phyloP scores from a whole-genome alignment of 2,113 vertebrate species.

The Bos indicus region DNA sequence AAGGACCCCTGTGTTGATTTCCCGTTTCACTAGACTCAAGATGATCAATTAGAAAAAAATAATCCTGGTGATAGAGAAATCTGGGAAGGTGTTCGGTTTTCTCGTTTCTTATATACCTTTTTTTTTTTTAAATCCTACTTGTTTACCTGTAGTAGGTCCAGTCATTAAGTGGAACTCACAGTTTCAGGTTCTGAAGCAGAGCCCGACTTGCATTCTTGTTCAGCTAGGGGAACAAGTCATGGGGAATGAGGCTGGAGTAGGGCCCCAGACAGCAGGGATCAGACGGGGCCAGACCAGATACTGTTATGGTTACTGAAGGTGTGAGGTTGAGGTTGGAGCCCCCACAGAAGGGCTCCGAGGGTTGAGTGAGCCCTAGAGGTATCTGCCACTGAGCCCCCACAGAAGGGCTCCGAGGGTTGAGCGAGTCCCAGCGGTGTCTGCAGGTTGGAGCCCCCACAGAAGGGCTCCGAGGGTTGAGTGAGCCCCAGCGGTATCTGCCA shows the following conservation, averaged over 20 bases:
- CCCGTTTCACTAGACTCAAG: not conserved
- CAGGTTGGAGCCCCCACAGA: not conserved
- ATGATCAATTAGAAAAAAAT: not conserved
- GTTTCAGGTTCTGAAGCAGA: not conserved
- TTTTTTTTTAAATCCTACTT: not conserved
- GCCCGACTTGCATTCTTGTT: rapidly evolving
- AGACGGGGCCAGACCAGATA: no score
- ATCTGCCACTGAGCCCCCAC: no score
- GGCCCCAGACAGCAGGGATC: not conserved
- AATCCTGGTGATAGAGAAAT: not conserved
- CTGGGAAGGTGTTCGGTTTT: not conserved
- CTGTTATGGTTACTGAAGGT: no score
- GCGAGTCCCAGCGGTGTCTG: no score
- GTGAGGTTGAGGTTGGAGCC: not conserved
- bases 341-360: no score
- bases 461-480: no score
- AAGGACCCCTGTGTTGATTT: not conserved
- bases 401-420: no score
- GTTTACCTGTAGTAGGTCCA: not conserved
- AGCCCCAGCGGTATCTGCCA: no score
- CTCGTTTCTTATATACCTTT: rapidly evolving
- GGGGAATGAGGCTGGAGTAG: not conserved
- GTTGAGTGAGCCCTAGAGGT: no score
- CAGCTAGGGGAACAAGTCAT: rapidly evolving
- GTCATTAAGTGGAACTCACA: not conserved